A percentile compares a stretch with the other conserved stretches of the same genome.
These are phyloP conservation scores for Argentina silus DNA, from an alignment of 2,797 vertebrate genomes.

Conservation along the genomic window DNA sequence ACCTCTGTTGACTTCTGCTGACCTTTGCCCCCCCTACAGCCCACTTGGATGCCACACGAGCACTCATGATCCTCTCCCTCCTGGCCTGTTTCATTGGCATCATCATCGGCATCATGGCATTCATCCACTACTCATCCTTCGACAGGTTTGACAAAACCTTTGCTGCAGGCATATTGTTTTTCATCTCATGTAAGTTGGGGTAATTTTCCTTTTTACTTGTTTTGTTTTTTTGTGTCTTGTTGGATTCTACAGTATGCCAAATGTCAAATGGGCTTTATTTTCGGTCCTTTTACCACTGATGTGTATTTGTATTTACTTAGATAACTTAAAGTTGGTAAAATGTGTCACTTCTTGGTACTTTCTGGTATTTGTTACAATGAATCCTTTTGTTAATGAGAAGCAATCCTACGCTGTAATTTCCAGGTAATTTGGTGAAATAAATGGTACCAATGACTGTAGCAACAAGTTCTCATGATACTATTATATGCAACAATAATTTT, in stretches of 20 bases:
- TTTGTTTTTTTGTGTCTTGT: conserved; percentile 17
- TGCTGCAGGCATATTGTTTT: conserved; percentile 79
- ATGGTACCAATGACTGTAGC: too few relatives aligned
- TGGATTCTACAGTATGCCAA: background rate
- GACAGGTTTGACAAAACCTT: conserved; percentile 80
- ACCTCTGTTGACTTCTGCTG: conserved; percentile 39
- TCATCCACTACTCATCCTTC: conserved; percentile 79
- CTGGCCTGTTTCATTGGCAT: conserved; percentile 77
- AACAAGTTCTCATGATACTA: too few relatives aligned
- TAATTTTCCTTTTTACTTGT: background rate
- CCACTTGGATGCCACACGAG: conserved; percentile 76
- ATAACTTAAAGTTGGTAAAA: too few relatives aligned
- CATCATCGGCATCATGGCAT: conserved; percentile 79
- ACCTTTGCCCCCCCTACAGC: conserved; percentile 62
- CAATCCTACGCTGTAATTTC: too few relatives aligned
- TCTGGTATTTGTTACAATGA: too few relatives aligned
- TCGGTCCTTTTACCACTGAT: too few relatives aligned
- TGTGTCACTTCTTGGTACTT: too few relatives aligned
- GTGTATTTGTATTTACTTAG: too few relatives aligned
- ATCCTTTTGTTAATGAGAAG: too few relatives aligned
- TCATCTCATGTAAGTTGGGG: conserved; percentile 77
- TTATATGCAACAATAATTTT: too few relatives aligned
- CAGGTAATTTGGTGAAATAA: too few relatives aligned
- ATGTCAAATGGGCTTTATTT: too few relatives aligned
- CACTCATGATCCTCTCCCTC: conserved; percentile 79